Evolutionary conservation across 53 echinoderm and acorn worm species (phyloP).

Genomic region (Echinometra lucunter): DNA sequence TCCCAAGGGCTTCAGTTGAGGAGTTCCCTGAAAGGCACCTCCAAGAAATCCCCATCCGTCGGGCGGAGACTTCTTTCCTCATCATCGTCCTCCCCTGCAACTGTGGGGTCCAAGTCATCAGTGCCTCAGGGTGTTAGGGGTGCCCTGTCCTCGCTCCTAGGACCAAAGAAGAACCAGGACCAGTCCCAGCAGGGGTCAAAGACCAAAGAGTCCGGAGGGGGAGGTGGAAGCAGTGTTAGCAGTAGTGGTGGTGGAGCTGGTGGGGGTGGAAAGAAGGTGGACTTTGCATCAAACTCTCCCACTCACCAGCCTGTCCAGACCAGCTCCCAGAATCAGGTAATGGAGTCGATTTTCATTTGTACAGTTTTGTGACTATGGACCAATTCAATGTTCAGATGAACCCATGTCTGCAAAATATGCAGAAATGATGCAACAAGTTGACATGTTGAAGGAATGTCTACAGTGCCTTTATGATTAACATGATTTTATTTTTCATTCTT

Average conservation of each 20-base stretch:
- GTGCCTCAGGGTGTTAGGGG: slow-evolving; percentile 64
- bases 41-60: slow-evolving; percentile 67
- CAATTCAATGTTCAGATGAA: too few species aligned
- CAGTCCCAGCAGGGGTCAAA: slow-evolving; percentile 34
- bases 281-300: slow-evolving; percentile 45
- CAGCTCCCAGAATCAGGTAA: slow-evolving; percentile 39
- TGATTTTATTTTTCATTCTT: too few species aligned
- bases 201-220: slow-evolving; percentile 3
- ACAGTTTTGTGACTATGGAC: too few species aligned
- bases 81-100: background rate
- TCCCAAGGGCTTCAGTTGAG: slow-evolving; percentile 10
- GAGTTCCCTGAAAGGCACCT: slow-evolving; percentile 53
- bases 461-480: too few species aligned
- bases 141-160: slow-evolving; percentile 76
- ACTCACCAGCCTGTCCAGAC: slow-evolving; percentile 9
- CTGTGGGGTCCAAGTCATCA: slow-evolving; percentile 39
- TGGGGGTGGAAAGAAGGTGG: slow-evolving; percentile 50
- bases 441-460: too few species aligned
- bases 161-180: slow-evolving; percentile 65
- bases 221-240: slow-evolving; percentile 6
- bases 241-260: slow-evolving; percentile 44
- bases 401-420: too few species aligned
- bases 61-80: slow-evolving; percentile 52
- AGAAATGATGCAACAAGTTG: too few species aligned
- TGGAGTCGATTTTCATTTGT: too few species aligned